Conservation (phyloP, 2,113 vertebrate species). For the Pangasianodon hypophthalmus region DNA sequence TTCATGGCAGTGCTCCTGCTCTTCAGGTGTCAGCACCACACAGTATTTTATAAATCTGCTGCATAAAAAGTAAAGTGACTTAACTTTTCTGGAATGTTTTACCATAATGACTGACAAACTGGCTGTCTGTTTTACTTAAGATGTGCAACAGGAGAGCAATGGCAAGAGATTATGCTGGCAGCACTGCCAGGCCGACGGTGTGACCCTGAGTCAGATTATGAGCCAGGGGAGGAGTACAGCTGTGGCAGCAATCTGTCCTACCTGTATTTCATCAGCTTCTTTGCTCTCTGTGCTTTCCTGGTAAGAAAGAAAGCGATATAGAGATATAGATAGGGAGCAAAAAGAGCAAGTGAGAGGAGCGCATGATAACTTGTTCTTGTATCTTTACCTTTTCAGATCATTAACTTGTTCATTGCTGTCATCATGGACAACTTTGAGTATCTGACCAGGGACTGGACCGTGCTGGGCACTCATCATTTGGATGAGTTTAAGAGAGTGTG, state of each 20-base stretch:
- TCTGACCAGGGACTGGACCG: constrained; percentile 92
- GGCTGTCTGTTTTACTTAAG: constrained; percentile 61
- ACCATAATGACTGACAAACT: neutral
- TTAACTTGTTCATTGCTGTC: constrained; percentile 92
- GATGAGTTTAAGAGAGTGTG: constrained; percentile 96
- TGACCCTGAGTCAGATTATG: constrained; percentile 84
- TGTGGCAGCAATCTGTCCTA: constrained; percentile 93
- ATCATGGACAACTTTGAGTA: constrained; percentile 98
- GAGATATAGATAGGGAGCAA: neutral
- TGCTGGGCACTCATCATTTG: constrained; percentile 90
- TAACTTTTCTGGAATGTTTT: neutral
- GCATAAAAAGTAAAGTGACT: neutral
- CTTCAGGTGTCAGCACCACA: constrained; percentile 75
- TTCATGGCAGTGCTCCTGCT: constrained; percentile 88
- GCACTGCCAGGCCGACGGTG: constrained; percentile 86
- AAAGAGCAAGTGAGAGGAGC: neutral
- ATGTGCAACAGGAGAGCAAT: constrained; percentile 88
- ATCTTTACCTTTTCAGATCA: constrained; percentile 77
- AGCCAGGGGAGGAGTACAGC: constrained; percentile 86
- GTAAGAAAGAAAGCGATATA: constrained; percentile 63
- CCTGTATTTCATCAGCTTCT: constrained; percentile 95
- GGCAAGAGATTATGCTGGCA: constrained; percentile 85
- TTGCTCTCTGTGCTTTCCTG: constrained; percentile 94
- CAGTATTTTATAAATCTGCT: neutral
- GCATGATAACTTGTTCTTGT: neutral